Evolutionary conservation across 2,797 vertebrate genomes (phyloP), one percentile per base, ranked within the genome.

Genomic region (Xenentodon cancila): DNA sequence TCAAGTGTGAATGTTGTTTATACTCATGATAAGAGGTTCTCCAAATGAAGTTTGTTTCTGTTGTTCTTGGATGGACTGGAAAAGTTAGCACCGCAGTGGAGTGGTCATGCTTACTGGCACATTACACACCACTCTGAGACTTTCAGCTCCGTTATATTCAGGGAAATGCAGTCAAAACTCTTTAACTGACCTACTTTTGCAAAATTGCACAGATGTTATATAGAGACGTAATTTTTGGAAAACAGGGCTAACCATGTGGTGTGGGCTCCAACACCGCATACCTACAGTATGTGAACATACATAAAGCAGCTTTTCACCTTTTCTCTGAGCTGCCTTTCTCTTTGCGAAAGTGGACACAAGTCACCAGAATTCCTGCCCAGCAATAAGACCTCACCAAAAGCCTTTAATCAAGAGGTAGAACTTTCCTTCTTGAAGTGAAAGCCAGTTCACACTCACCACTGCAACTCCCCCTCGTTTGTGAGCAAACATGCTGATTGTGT

Each of bases 161-260:
- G 45, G 78, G 59, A 80, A 71, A 67, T 54, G 21, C 67, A 65
- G 59, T 65, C 66, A 73, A 73, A 87, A 85, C 62, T 81, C 67
- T 73, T 86, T 87, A 87, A 88, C 75, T 92, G 91, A 92, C 92
- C 91, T 90, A 91, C 85, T 90, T 93, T 90, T 37, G 56, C 80
- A 71, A 75, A 81, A 75, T 81, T 67, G 77, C 72, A 70, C 55
- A 25, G 81, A 88, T 90, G 91, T 92, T 89, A 84, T 85, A 88
- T 91, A 82, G 82, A 73, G 72, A 71, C 69, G 70, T 58, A 60
- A 53, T 62, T 81, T 77, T 86, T 50, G 65, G 71, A 71, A 59
- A 81, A 65, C 70, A 54, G 60, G 72, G 53, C 60, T 54, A 75
- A 74, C 73, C 53, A 34, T 77, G 59, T 11, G 56, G 68, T 60